These are phyloP conservation scores for Typhlomys cinereus DNA, from an alignment of 2,113 vertebrate genomes.

Conservation along the genomic window DNA sequence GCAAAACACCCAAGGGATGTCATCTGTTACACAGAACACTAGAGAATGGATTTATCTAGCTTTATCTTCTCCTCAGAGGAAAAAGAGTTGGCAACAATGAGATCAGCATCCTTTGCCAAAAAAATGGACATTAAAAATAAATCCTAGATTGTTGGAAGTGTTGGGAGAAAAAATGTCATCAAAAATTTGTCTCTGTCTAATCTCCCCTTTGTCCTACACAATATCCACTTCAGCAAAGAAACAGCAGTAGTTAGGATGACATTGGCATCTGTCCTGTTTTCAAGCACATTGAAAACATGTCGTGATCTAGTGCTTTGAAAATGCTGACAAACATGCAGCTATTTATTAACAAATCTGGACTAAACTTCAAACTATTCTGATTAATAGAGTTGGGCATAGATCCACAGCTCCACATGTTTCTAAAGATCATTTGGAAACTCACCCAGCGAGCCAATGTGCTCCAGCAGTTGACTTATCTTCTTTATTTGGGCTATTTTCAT, in stretches of 20 bases:
- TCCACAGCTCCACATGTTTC: background rate
- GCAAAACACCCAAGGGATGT: background rate
- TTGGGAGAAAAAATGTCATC: background rate
- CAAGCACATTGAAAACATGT: slow-evolving; percentile 1
- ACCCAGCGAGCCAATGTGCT: background rate
- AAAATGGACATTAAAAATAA: slow-evolving; percentile 50
- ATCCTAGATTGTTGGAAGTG: slow-evolving; percentile 9
- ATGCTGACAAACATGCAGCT: slow-evolving; percentile 14
- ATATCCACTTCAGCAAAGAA: background rate
- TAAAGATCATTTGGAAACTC: background rate
- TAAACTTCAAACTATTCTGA: background rate
- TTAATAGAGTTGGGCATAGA: background rate
- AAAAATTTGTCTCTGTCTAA: background rate
- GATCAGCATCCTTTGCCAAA: slow-evolving; percentile 47
- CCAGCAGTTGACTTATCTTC: background rate
- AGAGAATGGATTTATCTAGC: slow-evolving; percentile 47
- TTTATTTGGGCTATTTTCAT: background rate
- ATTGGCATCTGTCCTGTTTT: background rate
- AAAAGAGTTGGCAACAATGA: slow-evolving; percentile 14
- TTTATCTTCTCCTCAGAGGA: background rate
- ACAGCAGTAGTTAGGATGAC: background rate
- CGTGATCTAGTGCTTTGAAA: background rate
- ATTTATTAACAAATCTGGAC: slow-evolving; percentile 8
- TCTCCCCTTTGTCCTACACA: slow-evolving; percentile 22
- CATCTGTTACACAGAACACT: slow-evolving; percentile 58